Base-by-base conservation (phyloP, 2,888 invertebrate species). In the Scaptomyza caliginosa region DNA sequence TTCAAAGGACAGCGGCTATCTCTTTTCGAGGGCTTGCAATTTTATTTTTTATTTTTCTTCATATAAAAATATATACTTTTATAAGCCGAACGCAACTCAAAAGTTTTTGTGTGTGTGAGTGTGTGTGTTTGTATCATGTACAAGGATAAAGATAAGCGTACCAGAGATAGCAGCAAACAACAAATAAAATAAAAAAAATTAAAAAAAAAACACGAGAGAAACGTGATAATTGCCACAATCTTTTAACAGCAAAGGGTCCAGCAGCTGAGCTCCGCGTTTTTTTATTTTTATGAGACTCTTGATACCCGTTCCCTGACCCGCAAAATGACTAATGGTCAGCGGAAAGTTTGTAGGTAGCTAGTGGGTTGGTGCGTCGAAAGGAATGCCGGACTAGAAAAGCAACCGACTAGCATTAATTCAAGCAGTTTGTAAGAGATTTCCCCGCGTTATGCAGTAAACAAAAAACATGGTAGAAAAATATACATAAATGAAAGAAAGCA, bases 211-310 rank as follows among this genome's bases (percentile, higher is more conserved):
- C n/a, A n/a, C n/a, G 46, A 54, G 56, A 50, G 65, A 71, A 71
- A 81, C 81, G 78, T 84, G 81, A 84, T 81, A 84, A 81, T 81
- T 81, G 81, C 78, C 71, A 74, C 59, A 67, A 78, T 74, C 71
- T 74, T 70, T 71, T 64, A 74, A 64, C 65, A 49, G 67, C 68
- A 76, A 81, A 77, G 84, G 81, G 84, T 81, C 84, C 84, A 76
- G 63, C 80, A 70, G 59, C 68, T 72, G 68, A 58, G 71, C 45
- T 43, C 46, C 13, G 7, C 6, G 17, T 17, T 32, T 13, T 42
- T 13, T 11, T 30, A 17, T 34, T 42, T 30, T 42, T 42, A 32
- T 28, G 46, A 36, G 48, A 34, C 46, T 43, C 45, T 50, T 34
- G 46, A 54, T 54, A 42, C 32, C 26, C 56, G 26, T 38, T 28